Conservation (phyloP, 2,888 invertebrate species). For the Ecliptopera silaceata region DNA sequence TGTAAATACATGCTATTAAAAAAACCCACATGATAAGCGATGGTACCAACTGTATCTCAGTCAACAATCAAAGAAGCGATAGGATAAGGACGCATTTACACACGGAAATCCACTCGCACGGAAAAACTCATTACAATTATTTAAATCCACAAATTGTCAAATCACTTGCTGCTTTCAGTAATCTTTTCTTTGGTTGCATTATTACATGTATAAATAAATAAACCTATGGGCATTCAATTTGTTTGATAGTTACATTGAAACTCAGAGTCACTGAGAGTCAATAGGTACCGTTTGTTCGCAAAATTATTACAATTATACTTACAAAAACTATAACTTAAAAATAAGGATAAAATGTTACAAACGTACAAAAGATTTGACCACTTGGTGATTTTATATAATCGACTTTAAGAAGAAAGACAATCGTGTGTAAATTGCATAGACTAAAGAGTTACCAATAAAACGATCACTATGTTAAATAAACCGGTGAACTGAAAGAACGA, state of each 20-base stretch:
- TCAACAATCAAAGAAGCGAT: conserved; percentile 52
- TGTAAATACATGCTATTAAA: conserved; percentile 75
- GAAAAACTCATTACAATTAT: neutral
- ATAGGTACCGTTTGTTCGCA: neutral
- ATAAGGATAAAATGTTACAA: neutral
- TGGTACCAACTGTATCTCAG: conserved; percentile 53
- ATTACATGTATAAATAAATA: neutral
- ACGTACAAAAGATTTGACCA: conserved; percentile 7
- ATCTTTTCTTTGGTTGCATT: neutral
- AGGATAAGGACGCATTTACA: conserved; percentile 44
- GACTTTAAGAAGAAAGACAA: conserved; percentile 16
- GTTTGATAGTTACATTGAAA: neutral
- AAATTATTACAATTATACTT: too few relatives aligned
- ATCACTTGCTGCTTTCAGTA: neutral
- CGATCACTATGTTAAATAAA: conserved; percentile 35
- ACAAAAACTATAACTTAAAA: too few relatives aligned
- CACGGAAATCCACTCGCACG: conserved; percentile 30
- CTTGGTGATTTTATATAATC: neutral
- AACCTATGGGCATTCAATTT: neutral
- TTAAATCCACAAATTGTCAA: neutral
- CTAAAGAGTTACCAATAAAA: conserved; percentile 31
- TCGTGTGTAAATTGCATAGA: conserved; percentile 34
- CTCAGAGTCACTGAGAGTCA: neutral
- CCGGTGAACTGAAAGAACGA: conserved; percentile 41
- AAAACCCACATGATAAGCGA: conserved; percentile 82